These are phyloP conservation scores for Xestia rhomboidea DNA, from an alignment of 2,888 invertebrate genomes.

Conservation along the genomic window DNA sequence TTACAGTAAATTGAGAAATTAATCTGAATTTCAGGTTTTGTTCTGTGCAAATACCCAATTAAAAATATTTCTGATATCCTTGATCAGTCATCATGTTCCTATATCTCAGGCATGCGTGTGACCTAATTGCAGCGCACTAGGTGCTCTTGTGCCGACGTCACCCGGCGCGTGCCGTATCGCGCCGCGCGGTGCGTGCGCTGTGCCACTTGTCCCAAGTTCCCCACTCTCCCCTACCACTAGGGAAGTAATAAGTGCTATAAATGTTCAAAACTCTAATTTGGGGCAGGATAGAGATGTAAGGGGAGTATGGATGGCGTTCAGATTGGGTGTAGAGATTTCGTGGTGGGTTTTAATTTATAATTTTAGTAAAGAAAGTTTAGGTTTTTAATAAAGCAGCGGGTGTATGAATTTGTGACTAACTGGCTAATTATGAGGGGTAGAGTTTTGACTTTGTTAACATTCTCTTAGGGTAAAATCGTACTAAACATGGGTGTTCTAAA, in stretches of 20 bases:
- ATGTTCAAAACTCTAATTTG: slow-evolving; percentile 56
- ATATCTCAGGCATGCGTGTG: slow-evolving; percentile 62
- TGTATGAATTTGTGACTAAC: neutral
- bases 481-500: neutral
- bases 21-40: neutral
- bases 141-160: slow-evolving; percentile 29
- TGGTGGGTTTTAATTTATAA: neutral
- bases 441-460: neutral
- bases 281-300: slow-evolving; percentile 33
- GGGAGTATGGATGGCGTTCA: slow-evolving; percentile 7
- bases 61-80: neutral
- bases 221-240: slow-evolving; percentile 3
- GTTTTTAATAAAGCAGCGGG: neutral
- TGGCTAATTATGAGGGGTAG: neutral
- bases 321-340: slow-evolving; percentile 35
- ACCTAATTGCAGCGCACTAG: slow-evolving; percentile 62
- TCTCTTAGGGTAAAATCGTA: neutral
- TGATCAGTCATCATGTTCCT: neutral
- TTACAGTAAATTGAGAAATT: neutral
- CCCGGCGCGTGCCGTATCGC: slow-evolving; percentile 68
- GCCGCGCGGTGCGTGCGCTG: slow-evolving; percentile 57
- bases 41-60: neutral
- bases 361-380: neutral
- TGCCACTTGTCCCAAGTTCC: slow-evolving; percentile 23
- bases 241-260: slow-evolving; percentile 42